Evolutionary conservation across 2,797 vertebrate species (phyloP).

Genomic region (Phoebastria nigripes): DNA sequence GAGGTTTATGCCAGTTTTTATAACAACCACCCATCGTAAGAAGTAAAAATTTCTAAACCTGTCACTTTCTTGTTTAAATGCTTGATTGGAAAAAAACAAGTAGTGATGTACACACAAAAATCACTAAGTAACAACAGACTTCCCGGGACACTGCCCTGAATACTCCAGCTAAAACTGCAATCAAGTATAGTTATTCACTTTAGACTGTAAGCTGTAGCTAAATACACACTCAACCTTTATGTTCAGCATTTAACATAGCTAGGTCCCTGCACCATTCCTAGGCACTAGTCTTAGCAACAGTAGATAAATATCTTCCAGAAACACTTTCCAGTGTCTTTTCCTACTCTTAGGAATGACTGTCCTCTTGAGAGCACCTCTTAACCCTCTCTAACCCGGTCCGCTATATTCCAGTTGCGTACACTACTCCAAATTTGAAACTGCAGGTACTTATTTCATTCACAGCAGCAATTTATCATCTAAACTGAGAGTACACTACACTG

Average conservation of each 20-base stretch:
- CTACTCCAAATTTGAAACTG: neutral
- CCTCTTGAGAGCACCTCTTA: accelerated
- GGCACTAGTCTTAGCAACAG: neutral
- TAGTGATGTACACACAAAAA: neutral
- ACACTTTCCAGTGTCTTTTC: neutral
- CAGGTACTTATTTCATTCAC: neutral
- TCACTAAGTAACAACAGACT: neutral
- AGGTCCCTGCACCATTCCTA: neutral
- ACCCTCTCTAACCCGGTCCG: neutral
- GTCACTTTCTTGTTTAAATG: neutral
- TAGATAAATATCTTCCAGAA: neutral
- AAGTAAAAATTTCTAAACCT: neutral
- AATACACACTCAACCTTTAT: neutral
- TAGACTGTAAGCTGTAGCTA: neutral
- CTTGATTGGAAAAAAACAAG: accelerated
- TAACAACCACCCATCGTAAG: neutral
- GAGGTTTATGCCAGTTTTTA: neutral
- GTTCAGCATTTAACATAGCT: neutral
- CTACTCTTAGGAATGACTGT: neutral
- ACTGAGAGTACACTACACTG: neutral
- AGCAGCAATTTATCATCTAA: neutral
- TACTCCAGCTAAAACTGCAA: neutral
- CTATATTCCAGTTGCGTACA: neutral
- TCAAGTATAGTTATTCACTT: neutral
- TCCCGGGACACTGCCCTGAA: neutral